These are phyloP conservation scores for Chromis chromis DNA, from an alignment of 2,797 vertebrate genomes.

Conservation along the genomic window DNA sequence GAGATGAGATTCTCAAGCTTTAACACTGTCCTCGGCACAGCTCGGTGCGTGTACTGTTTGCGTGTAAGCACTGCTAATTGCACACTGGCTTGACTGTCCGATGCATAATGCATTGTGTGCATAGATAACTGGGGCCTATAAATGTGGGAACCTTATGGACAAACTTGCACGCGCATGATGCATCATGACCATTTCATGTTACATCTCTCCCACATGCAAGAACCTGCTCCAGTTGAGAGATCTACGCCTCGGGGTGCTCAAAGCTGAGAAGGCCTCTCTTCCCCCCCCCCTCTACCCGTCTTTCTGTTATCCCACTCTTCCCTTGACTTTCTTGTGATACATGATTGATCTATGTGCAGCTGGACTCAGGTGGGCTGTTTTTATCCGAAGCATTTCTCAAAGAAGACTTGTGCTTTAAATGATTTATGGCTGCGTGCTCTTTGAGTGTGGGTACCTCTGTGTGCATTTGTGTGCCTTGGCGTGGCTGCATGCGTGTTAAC, in stretches of 20 bases:
- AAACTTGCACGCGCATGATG: slow-evolving; percentile 31
- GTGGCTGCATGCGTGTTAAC: slow-evolving; percentile 53
- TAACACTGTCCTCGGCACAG: slow-evolving; percentile 42
- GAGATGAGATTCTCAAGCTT: slow-evolving; percentile 47
- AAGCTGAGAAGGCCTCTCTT: slow-evolving; percentile 46
- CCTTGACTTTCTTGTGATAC: slow-evolving; percentile 73
- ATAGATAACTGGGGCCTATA: slow-evolving; percentile 55
- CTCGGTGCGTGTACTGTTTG: slow-evolving; percentile 59
- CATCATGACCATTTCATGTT: slow-evolving; percentile 51
- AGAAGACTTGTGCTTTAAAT: slow-evolving; percentile 76
- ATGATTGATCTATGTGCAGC: slow-evolving; percentile 80
- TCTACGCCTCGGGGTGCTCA: slow-evolving; percentile 47
- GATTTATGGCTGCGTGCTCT: slow-evolving; percentile 76
- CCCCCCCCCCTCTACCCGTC: slow-evolving; percentile 24
- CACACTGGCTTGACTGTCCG: slow-evolving; percentile 53
- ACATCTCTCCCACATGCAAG: slow-evolving; percentile 52
- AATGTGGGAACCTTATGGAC: slow-evolving; percentile 43
- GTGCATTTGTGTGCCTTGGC: slow-evolving; percentile 44
- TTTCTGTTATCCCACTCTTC: slow-evolving; percentile 71
- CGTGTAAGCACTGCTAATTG: slow-evolving; percentile 76
- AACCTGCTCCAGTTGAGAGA: slow-evolving; percentile 42
- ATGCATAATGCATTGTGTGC: slow-evolving; percentile 78
- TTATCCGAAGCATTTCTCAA: slow-evolving; percentile 72
- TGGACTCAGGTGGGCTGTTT: slow-evolving; percentile 80
- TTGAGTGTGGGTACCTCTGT: slow-evolving; percentile 59